Percentiles rank a stretch among this genome's conserved stretches.
Conservation (phyloP, 2,113 vertebrate genomes). For the Callionymus lyra region DNA sequence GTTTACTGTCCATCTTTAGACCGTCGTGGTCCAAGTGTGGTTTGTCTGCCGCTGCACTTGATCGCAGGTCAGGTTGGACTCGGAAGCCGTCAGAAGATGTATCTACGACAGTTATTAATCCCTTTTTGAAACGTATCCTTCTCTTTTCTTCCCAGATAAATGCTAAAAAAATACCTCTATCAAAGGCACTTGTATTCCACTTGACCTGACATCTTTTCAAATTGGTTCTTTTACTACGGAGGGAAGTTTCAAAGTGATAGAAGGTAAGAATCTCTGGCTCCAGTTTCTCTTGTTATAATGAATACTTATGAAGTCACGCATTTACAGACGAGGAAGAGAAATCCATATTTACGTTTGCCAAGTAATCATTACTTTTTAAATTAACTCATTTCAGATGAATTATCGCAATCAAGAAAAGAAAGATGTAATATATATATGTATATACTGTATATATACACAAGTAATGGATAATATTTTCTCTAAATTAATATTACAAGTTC, state of each 20-base stretch:
- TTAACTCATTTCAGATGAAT: no score
- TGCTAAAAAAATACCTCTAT: slow-evolving; percentile 37
- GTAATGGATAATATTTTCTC: no score
- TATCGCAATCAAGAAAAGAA: no score
- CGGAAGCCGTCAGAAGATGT: slow-evolving; percentile 14
- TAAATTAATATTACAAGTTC: no score
- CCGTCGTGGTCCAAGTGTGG: no score
- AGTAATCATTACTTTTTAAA: no score
- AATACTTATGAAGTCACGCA: no score
- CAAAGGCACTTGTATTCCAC: slow-evolving; percentile 51
- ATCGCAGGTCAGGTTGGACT: slow-evolving; percentile 16
- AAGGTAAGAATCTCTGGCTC: slow-evolving; percentile 13
- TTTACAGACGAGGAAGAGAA: no score
- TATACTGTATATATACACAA: no score
- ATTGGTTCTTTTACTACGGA: slow-evolving; percentile 45
- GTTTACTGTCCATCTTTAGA: no score
- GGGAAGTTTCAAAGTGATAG: slow-evolving; percentile 26
- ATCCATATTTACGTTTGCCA: no score
- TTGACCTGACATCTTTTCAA: slow-evolving; percentile 61
- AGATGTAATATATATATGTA: no score
- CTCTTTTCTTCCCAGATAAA: slow-evolving; percentile 10
- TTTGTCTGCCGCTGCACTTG: slow-evolving; percentile 1
- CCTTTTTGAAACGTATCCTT: slow-evolving; percentile 9
- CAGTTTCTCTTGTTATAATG: slow-evolving; percentile 1
- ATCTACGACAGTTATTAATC: slow-evolving; percentile 29